Conservation (phyloP, 2,113 vertebrate genomes). For the Urocitellus parryii region DNA sequence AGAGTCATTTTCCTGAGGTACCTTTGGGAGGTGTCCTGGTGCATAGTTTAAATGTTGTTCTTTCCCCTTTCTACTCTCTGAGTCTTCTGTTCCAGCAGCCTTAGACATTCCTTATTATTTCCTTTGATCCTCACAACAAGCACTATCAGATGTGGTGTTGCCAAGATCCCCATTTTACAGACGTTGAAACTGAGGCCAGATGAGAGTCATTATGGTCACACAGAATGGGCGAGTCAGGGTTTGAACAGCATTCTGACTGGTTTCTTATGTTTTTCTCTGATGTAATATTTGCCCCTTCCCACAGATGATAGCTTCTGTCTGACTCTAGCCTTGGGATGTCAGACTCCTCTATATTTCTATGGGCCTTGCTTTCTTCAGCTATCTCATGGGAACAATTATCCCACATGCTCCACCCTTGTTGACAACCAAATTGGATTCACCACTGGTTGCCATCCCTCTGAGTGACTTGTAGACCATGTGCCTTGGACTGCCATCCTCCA, state of each 20-base stretch:
- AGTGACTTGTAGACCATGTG: neutral
- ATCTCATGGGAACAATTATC: constrained; percentile 5
- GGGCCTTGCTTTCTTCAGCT: neutral
- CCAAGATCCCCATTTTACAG: neutral
- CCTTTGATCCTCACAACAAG: neutral
- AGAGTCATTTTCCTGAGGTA: neutral
- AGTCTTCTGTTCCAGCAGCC: neutral
- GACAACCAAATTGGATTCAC: neutral
- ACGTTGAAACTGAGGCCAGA: neutral
- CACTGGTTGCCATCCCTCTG: neutral
- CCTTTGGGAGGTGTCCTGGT: constrained; percentile 11
- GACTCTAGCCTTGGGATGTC: neutral
- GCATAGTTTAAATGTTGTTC: neutral
- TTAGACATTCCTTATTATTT: neutral
- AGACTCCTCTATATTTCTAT: neutral
- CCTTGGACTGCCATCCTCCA: neutral
- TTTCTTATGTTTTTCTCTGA: neutral
- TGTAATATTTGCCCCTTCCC: neutral
- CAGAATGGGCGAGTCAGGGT: neutral
- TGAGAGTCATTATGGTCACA: neutral
- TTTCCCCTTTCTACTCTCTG: neutral
- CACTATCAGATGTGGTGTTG: neutral
- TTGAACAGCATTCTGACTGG: neutral
- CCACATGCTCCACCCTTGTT: neutral
- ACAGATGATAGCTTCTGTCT: neutral